These are phyloP conservation scores for Drosophila auraria DNA, from an alignment of 1,140 invertebrate species.

Conservation along the genomic window DNA sequence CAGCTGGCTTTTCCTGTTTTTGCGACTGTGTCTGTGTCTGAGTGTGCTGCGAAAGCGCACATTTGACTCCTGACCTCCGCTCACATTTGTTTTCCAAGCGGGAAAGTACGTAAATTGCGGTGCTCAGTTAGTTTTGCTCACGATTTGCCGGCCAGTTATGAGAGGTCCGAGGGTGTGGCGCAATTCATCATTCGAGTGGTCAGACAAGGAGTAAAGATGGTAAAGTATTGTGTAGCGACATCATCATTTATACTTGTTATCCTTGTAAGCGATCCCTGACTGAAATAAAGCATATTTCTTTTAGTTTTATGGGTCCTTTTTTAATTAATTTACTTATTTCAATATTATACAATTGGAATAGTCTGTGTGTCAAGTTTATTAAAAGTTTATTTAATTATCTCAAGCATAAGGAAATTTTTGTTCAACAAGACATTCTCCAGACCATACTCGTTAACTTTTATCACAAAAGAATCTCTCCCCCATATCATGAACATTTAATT, in stretches of 20 bases:
- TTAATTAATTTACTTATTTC: neutral
- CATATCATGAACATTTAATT: slow-evolving; percentile 39
- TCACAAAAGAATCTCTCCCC: neutral
- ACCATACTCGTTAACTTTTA: slow-evolving; percentile 8
- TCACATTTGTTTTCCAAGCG: slow-evolving; percentile 33
- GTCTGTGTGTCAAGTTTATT: neutral
- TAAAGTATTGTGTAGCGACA: slow-evolving; percentile 1
- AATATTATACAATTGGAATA: too few relatives aligned
- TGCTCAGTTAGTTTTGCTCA: slow-evolving; percentile 30
- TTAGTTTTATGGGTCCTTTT: neutral
- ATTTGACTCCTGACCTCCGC: slow-evolving; percentile 48
- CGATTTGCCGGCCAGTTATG: slow-evolving; percentile 43
- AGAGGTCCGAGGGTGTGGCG: slow-evolving; percentile 12
- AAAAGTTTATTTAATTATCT: too few relatives aligned
- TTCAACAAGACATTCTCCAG: neutral
- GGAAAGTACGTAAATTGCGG: slow-evolving; percentile 33
- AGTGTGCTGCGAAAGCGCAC: slow-evolving; percentile 6
- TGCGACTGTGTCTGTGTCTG: neutral
- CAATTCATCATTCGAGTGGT: slow-evolving; percentile 36
- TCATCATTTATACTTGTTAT: slow-evolving; percentile 20
- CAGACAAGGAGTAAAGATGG: neutral
- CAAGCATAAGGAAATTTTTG: neutral
- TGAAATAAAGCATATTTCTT: neutral
- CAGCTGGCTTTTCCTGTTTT: slow-evolving; percentile 5
- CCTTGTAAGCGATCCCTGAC: neutral